Percentiles rank a stretch among this genome's conserved stretches.
These are phyloP conservation scores for Salmo trutta DNA, from an alignment of 2,797 vertebrate species.

Conservation along the genomic window DNA sequence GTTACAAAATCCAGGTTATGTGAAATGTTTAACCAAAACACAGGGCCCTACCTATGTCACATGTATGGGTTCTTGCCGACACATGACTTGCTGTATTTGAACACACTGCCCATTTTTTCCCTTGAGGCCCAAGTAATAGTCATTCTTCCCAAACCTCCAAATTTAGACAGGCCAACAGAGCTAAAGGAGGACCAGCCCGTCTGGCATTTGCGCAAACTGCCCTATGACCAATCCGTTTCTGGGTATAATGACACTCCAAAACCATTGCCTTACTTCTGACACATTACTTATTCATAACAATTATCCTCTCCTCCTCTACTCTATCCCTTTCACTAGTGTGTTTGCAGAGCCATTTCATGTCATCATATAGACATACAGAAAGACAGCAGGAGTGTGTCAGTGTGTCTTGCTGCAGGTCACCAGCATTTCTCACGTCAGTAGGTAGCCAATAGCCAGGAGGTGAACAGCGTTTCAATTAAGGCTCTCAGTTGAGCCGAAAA, in stretches of 20 bases:
- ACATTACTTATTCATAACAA: background rate
- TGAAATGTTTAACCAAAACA: no score
- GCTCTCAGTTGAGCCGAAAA: constrained; percentile 37
- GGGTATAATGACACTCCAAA: background rate
- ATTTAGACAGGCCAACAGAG: no score
- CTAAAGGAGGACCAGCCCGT: no score
- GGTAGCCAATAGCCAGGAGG: constrained; percentile 4
- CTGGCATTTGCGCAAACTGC: background rate
- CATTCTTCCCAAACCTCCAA: no score
- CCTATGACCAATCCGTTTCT: background rate
- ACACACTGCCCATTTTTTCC: no score
- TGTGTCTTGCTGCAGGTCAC: background rate
- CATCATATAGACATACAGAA: background rate
- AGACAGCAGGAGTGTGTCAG: constrained; percentile 6
- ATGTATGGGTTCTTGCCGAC: no score
- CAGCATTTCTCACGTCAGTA: background rate
- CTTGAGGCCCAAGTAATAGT: no score
- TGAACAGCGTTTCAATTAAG: constrained; percentile 32
- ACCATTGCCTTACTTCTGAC: background rate
- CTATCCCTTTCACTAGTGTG: background rate
- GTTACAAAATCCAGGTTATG: no score
- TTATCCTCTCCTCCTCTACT: background rate
- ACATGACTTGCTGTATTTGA: no score
- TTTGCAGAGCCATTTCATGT: background rate
- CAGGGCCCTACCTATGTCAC: no score